Conservation (phyloP, 2,888 invertebrate genomes). For the Cheilosia variabilis region DNA sequence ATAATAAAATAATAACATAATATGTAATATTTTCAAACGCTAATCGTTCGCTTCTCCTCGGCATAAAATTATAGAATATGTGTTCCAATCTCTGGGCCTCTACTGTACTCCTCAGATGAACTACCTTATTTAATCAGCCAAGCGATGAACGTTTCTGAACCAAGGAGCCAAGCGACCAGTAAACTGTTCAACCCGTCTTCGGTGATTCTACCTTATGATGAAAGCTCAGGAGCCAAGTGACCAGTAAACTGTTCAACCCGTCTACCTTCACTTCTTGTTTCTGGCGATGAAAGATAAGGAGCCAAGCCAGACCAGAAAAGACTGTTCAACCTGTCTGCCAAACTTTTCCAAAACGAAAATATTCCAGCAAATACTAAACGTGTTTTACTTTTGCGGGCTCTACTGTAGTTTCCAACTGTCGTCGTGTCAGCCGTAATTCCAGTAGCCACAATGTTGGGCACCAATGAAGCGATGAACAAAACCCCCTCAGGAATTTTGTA, state of each 20-base stretch:
- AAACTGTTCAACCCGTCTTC: slow-evolving; percentile 10
- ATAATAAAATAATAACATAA: no score
- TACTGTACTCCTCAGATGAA: no score
- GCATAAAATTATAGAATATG: not conserved
- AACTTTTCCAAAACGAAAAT: not conserved
- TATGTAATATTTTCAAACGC: no score
- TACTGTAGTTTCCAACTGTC: not conserved
- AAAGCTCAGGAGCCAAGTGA: not conserved
- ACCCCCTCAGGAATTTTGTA: no score
- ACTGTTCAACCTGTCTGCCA: not conserved
- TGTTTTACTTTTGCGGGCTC: not conserved
- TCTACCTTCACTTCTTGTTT: not conserved
- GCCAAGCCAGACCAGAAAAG: not conserved
- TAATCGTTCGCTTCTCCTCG: slow-evolving; percentile 1
- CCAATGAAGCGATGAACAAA: no score
- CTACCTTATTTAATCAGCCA: not conserved
- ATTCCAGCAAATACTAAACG: not conserved
- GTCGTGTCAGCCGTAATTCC: not conserved
- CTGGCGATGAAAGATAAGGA: not conserved
- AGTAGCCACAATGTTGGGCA: not conserved
- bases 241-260: not conserved
- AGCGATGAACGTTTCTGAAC: not conserved
- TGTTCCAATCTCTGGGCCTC: not conserved
- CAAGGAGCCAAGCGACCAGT: slow-evolving; percentile 11
- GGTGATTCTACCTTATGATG: not conserved